These are phyloP conservation scores for Drosophila sordidula DNA, from an alignment of 2,888 invertebrate genomes.

Conservation along the genomic window DNA sequence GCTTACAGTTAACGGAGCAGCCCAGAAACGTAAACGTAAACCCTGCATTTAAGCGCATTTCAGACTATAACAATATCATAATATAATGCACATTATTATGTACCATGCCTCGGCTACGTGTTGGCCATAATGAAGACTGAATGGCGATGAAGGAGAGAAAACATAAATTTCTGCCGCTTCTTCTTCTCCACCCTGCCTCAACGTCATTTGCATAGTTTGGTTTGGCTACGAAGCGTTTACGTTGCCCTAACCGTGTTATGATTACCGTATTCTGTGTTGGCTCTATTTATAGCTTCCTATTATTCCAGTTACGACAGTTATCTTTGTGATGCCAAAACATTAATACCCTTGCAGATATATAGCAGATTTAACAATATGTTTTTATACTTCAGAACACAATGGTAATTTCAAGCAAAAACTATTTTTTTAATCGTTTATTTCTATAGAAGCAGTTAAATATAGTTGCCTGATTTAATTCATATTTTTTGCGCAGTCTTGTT, in stretches of 20 bases:
- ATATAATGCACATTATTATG: constrained; percentile 55
- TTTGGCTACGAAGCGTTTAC: background rate
- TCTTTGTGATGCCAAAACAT: too few relatives aligned
- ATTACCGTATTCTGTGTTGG: background rate
- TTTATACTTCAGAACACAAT: too few relatives aligned
- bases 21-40: constrained; percentile 5
- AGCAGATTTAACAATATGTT: too few relatives aligned
- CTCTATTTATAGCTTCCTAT: background rate
- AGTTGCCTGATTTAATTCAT: too few relatives aligned
- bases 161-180: constrained; percentile 8
- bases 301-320: too few relatives aligned
- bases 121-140: constrained; percentile 44
- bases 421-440: too few relatives aligned
- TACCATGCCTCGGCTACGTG: constrained; percentile 23
- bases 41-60: constrained; percentile 58
- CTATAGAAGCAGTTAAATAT: too few relatives aligned
- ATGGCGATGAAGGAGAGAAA: constrained; percentile 4
- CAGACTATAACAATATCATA: constrained; percentile 49
- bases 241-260: background rate
- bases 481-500: too few relatives aligned
- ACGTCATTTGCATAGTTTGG: constrained; percentile 23
- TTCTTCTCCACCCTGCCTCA: background rate
- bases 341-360: too few relatives aligned
- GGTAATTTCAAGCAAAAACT: too few relatives aligned
- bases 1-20: constrained; percentile 2